These are phyloP conservation scores for Melanargia galathea DNA, from an alignment of 2,888 invertebrate species.

Conservation along the genomic window DNA sequence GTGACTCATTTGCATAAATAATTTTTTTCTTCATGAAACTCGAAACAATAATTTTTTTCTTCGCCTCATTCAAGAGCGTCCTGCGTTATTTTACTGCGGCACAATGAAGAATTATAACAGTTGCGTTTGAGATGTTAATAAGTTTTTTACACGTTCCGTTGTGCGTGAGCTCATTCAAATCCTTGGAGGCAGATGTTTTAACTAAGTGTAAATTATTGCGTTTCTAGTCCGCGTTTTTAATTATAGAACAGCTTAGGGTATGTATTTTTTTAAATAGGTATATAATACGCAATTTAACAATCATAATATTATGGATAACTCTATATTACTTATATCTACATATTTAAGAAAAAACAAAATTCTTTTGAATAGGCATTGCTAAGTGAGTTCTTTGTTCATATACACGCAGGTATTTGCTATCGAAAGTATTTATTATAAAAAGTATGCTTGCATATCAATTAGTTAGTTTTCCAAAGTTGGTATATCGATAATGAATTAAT, in stretches of 20 bases:
- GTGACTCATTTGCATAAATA: constrained; percentile 58
- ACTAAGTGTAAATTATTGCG: constrained; percentile 27
- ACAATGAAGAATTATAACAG: constrained; percentile 65
- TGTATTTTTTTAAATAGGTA: neutral
- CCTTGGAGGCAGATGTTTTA: constrained; percentile 38
- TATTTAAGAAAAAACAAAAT: neutral
- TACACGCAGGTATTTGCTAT: neutral
- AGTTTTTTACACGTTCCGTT: constrained; percentile 50
- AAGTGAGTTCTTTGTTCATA: too few species aligned
- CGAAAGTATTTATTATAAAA: neutral
- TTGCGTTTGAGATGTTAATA: constrained; percentile 70
- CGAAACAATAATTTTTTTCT: constrained; percentile 48
- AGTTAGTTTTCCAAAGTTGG: neutral
- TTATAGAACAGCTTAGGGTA: constrained; percentile 7
- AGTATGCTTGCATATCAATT: neutral
- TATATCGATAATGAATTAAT: neutral
- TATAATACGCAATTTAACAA: neutral
- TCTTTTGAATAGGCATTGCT: too few species aligned
- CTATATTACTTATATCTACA: too few species aligned
- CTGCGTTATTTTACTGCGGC: constrained; percentile 52
- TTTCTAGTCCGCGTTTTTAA: constrained; percentile 27
- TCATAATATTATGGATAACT: too few species aligned
- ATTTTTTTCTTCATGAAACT: constrained; percentile 61
- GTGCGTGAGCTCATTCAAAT: constrained; percentile 29
- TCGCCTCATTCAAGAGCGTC: constrained; percentile 56